Evolutionary conservation across 2,888 invertebrate genomes (phyloP).

Genomic region (Molorchus minor): DNA sequence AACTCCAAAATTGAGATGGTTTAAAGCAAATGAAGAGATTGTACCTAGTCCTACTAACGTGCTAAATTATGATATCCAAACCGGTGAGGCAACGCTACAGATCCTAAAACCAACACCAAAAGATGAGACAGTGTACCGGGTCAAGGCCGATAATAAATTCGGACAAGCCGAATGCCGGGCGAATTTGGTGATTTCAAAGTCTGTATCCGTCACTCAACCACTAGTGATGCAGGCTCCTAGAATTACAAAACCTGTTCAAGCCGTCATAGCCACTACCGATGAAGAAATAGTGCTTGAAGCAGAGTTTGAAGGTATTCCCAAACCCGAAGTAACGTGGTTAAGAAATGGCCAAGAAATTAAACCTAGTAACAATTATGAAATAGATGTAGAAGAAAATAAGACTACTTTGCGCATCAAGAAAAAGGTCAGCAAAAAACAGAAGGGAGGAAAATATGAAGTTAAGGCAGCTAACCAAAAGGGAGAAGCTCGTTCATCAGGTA

Average conservation of each 20-base stretch:
- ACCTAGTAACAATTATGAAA: slow-evolving; percentile 69
- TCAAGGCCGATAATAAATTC: slow-evolving; percentile 76
- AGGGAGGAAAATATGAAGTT: slow-evolving; percentile 89
- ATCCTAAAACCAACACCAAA: slow-evolving; percentile 72
- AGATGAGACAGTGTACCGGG: slow-evolving; percentile 75
- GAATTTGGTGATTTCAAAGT: slow-evolving; percentile 71
- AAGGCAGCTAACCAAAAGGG: slow-evolving; percentile 80
- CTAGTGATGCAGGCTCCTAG: slow-evolving; percentile 72
- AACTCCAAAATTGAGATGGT: slow-evolving; percentile 77
- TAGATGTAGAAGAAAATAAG: slow-evolving; percentile 69
- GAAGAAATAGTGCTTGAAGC: slow-evolving; percentile 76
- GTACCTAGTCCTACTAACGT: slow-evolving; percentile 67
- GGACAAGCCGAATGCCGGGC: slow-evolving; percentile 79
- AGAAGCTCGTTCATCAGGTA: slow-evolving; percentile 82
- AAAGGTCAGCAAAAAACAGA: slow-evolving; percentile 70
- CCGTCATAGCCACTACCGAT: slow-evolving; percentile 75
- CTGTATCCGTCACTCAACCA: slow-evolving; percentile 64
- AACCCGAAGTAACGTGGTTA: slow-evolving; percentile 83
- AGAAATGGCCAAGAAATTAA: slow-evolving; percentile 82
- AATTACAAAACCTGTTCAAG: slow-evolving; percentile 81
- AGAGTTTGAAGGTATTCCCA: slow-evolving; percentile 75
- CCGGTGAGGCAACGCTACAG: slow-evolving; percentile 71
- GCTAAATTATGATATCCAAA: slow-evolving; percentile 69
- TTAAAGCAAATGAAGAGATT: slow-evolving; percentile 70
- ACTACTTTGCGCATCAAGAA: slow-evolving; percentile 74